Evolutionary conservation across 2,888 invertebrate species (phyloP).

Genomic region (Perdita meconis): DNA sequence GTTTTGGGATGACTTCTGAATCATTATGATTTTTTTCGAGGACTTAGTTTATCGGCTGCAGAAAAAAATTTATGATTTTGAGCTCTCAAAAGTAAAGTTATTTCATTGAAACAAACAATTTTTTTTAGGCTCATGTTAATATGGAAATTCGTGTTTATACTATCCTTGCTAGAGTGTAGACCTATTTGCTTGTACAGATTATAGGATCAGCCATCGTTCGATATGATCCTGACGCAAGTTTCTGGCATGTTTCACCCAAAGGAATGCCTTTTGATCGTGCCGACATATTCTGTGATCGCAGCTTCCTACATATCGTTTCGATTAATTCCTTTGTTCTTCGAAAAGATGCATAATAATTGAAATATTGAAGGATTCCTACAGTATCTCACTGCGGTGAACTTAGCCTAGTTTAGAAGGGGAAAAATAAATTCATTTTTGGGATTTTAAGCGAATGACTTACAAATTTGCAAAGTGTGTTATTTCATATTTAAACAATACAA

Average conservation of each 20-base stretch:
- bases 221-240: conserved; percentile 65
- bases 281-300: conserved; percentile 69
- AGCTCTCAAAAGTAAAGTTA: too few relatives aligned
- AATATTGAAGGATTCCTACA: conserved; percentile 16
- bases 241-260: conserved; percentile 69
- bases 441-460: too few relatives aligned
- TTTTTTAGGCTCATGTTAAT: too few relatives aligned
- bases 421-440: too few relatives aligned
- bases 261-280: conserved; percentile 79
- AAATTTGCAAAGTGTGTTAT: too few relatives aligned
- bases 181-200: conserved; percentile 31
- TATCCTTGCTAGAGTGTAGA: too few relatives aligned
- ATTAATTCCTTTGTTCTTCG: conserved; percentile 36
- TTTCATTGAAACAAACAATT: not conserved
- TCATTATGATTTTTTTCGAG: too few relatives aligned
- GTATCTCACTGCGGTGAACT: too few relatives aligned
- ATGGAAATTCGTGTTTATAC: not conserved
- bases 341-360: conserved; percentile 46
- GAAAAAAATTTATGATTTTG: too few relatives aligned
- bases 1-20: not conserved
- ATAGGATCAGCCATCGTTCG: conserved; percentile 48
- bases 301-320: conserved; percentile 40
- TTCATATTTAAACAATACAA: too few relatives aligned
- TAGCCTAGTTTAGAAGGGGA: too few relatives aligned
- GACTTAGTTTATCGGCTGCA: too few relatives aligned